phyloP scores from a whole-genome alignment of 2,113 vertebrate species.

The Epinephelus lanceolatus region DNA sequence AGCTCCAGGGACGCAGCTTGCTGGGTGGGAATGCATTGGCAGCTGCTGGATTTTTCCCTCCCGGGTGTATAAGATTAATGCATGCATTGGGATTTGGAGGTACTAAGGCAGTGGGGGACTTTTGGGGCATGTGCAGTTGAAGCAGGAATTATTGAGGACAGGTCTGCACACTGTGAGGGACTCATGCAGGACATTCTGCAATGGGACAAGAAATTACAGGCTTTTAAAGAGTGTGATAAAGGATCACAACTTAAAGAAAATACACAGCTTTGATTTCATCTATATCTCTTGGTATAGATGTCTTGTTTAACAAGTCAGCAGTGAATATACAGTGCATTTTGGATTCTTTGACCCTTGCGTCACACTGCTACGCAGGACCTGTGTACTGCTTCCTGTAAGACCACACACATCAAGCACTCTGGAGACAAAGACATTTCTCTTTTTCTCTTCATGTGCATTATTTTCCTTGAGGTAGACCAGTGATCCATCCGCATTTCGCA shows the following conservation, averaged over 20 bases:
- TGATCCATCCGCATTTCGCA: constrained; percentile 1
- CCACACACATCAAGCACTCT: constrained; percentile 48
- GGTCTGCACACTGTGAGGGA: constrained; percentile 34
- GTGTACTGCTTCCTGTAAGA: constrained; percentile 42
- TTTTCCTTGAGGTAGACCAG: constrained; percentile 24
- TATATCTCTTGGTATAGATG: background rate
- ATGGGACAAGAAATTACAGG: background rate
- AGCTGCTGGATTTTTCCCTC: constrained; percentile 82
- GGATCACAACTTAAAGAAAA: background rate
- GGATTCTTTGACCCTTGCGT: constrained; percentile 21
- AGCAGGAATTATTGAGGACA: constrained; percentile 46
- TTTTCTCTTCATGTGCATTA: constrained; percentile 19
- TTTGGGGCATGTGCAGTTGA: constrained; percentile 44
- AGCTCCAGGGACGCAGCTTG: constrained; percentile 79
- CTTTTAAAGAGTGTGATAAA: constrained; percentile 5
- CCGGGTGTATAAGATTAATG: constrained; percentile 74
- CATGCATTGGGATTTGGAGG: constrained; percentile 59
- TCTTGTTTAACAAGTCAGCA: background rate
- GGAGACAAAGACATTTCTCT: constrained; percentile 12
- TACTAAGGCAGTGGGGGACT: constrained; percentile 40
- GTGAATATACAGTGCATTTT: constrained; percentile 15
- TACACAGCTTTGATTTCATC: background rate
- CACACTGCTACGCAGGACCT: constrained; percentile 29
- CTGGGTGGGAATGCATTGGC: constrained; percentile 82
- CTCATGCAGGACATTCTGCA: constrained; percentile 14